Percentiles rank a stretch among this genome's conserved stretches.
Conservation (phyloP, 2,888 invertebrate genomes). For the Heteropelma amictum region DNA sequence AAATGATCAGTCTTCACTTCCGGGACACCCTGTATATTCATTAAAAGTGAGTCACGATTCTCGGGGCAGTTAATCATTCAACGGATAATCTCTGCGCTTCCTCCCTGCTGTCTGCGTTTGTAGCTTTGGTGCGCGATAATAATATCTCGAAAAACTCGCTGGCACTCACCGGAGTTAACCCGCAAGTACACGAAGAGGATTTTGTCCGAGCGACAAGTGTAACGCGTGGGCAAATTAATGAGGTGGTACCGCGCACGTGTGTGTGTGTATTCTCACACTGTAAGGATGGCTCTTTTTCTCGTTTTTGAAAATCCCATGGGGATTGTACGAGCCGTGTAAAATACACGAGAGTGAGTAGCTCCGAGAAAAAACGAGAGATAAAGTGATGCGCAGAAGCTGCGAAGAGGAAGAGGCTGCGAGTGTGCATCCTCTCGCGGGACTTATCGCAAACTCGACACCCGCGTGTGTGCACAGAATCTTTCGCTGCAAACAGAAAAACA, state of each 20-base stretch:
- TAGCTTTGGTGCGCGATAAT: constrained; percentile 16
- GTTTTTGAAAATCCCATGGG: neutral
- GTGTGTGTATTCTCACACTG: constrained; percentile 34
- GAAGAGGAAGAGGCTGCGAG: neutral
- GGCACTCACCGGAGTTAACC: neutral
- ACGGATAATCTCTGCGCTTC: neutral
- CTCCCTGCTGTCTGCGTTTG: neutral
- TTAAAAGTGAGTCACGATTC: constrained; percentile 2
- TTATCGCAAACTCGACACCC: constrained; percentile 55
- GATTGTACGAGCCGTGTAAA: neutral
- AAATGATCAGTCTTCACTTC: no score
- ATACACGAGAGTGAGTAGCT: neutral
- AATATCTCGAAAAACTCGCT: constrained; percentile 38
- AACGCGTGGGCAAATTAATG: constrained; percentile 53
- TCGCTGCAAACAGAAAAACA: constrained; percentile 14
- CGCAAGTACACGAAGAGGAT: neutral
- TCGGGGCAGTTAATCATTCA: constrained; percentile 8
- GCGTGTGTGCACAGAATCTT: constrained; percentile 27
- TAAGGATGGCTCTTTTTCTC: constrained; percentile 21
- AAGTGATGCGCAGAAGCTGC: constrained; percentile 24
- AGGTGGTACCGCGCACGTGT: no score
- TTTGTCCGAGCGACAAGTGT: constrained; percentile 32
- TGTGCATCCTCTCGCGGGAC: constrained; percentile 26
- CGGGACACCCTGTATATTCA: neutral
- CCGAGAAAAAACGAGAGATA: neutral